phyloP scores from a whole-genome alignment of 1,140 invertebrate genomes.

The Solen grandis region DNA sequence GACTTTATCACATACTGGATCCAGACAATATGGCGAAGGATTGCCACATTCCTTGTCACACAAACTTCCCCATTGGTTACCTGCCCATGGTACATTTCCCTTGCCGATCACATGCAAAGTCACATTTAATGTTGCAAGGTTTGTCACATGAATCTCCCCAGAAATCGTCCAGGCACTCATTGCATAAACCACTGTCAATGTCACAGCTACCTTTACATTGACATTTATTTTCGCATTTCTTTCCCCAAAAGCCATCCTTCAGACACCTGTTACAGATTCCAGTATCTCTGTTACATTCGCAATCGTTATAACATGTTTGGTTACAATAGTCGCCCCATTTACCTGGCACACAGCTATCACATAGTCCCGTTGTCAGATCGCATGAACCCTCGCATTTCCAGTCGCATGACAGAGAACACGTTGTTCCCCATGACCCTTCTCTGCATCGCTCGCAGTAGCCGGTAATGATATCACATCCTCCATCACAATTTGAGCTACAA shows the following conservation, averaged over 20 bases:
- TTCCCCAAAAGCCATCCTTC: too few species aligned
- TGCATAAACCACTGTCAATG: neutral
- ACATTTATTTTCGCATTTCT: too few species aligned
- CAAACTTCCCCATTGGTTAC: neutral
- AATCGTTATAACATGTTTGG: neutral
- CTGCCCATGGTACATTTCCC: neutral
- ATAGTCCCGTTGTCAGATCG: neutral
- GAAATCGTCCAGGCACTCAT: neutral
- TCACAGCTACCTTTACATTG: too few species aligned
- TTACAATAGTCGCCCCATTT: conserved; percentile 26
- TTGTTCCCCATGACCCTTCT: neutral
- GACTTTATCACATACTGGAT: too few species aligned
- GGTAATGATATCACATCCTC: conserved; percentile 15
- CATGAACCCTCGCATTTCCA: neutral
- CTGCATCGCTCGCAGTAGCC: neutral
- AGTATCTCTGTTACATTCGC: too few species aligned
- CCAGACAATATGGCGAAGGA: neutral
- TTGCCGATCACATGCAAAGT: neutral
- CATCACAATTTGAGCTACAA: neutral
- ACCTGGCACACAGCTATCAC: neutral
- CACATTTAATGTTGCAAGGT: neutral
- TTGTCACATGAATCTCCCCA: neutral
- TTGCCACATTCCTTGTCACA: neutral
- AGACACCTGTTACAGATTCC: too few species aligned
- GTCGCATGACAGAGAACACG: conserved; percentile 1